phyloP scores from a whole-genome alignment of 2,888 invertebrate species.

The Andrena trimmerana region DNA sequence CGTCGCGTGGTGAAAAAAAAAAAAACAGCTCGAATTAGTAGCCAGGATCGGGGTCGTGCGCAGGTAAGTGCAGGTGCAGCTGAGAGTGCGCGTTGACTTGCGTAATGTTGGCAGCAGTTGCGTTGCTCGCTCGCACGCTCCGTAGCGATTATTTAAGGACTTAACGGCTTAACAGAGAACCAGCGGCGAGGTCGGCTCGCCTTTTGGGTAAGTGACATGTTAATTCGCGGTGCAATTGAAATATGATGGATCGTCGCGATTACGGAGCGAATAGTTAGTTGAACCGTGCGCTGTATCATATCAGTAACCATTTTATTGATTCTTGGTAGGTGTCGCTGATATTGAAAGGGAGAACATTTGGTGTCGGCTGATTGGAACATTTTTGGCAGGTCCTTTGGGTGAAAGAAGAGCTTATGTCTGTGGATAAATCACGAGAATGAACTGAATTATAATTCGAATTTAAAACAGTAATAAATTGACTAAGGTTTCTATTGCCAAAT shows the following conservation, averaged over 20 bases:
- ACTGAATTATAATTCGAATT: no score
- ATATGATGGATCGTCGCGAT: slow-evolving; percentile 44
- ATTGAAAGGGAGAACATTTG: no score
- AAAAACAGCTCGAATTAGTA: slow-evolving; percentile 47
- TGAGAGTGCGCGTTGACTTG: slow-evolving; percentile 45
- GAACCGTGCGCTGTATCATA: not conserved
- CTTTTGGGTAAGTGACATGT: slow-evolving; percentile 38
- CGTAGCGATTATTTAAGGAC: slow-evolving; percentile 62
- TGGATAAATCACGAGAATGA: no score
- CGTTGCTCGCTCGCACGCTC: slow-evolving; percentile 43
- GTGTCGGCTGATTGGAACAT: no score
- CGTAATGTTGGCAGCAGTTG: slow-evolving; percentile 52
- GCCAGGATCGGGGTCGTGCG: slow-evolving; percentile 16
- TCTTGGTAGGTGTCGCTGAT: no score
- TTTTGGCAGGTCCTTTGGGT: no score
- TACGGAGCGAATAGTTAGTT: slow-evolving; percentile 26
- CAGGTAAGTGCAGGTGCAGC: slow-evolving; percentile 40
- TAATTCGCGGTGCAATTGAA: slow-evolving; percentile 42
- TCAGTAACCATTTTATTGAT: not conserved
- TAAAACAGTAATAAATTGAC: no score
- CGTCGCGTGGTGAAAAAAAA: slow-evolving; percentile 23
- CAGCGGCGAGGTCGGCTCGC: slow-evolving; percentile 37
- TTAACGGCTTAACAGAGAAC: slow-evolving; percentile 59
- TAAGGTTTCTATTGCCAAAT: no score
- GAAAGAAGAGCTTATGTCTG: no score